A percentile compares a stretch with the other conserved stretches of the same genome.
Evolutionary conservation across 2,113 vertebrate species (phyloP).

Genomic region (Zosterops borbonicus): DNA sequence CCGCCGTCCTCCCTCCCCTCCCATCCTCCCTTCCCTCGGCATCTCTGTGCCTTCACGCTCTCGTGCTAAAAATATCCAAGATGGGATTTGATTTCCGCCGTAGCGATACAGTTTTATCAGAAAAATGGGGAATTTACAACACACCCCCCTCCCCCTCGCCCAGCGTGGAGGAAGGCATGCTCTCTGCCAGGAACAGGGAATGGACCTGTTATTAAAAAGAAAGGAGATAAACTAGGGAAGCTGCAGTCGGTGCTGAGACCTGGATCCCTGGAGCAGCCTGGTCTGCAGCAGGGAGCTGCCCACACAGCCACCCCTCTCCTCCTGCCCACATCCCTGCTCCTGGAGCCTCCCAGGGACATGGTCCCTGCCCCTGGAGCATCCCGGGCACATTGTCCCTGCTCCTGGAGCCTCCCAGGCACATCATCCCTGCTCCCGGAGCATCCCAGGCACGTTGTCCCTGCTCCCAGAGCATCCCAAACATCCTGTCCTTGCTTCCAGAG

Average conservation of each 20-base stretch:
- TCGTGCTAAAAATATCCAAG: slow-evolving; percentile 75
- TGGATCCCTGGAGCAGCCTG: background rate
- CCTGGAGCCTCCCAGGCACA: background rate
- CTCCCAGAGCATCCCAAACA: too few species aligned
- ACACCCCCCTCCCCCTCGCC: background rate
- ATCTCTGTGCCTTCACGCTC: slow-evolving; percentile 73
- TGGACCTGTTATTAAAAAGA: background rate
- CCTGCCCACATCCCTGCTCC: background rate
- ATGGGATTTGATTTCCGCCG: slow-evolving; percentile 71
- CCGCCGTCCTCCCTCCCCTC: slow-evolving; percentile 67
- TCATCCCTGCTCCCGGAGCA: background rate
- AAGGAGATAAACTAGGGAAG: background rate
- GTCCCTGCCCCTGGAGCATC: too few species aligned
- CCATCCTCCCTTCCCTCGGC: slow-evolving; percentile 70
- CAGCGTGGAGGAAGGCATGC: background rate
- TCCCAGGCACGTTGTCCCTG: too few species aligned
- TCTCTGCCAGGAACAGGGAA: background rate
- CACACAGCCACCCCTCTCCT: background rate
- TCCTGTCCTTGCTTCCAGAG: too few species aligned
- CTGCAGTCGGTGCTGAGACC: background rate
- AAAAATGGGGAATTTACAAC: slow-evolving; percentile 61
- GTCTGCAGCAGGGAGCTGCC: background rate
- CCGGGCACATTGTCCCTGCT: too few species aligned
- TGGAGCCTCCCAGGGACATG: background rate
- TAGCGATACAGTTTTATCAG: slow-evolving; percentile 58